phyloP scores from a whole-genome alignment of 2,797 vertebrate genomes.

The Brachymystax lenok region DNA sequence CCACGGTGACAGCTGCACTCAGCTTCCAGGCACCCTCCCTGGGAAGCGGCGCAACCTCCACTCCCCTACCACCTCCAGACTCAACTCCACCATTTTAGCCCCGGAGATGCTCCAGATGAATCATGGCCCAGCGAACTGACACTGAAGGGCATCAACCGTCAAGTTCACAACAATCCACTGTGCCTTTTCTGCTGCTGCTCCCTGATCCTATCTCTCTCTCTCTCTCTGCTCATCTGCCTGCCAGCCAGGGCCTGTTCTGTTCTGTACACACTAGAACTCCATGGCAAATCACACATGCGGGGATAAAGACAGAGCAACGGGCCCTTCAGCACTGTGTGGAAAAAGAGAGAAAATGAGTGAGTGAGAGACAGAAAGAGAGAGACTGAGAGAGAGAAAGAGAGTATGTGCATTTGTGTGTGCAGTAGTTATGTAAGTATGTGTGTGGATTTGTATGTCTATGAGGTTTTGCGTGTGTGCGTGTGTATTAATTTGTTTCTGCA shows the following conservation, averaged over 20 bases:
- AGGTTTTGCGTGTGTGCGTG: background rate
- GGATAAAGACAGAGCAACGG: background rate
- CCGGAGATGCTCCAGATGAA: constrained; percentile 66
- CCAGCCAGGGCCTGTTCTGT: constrained; percentile 26
- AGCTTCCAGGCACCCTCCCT: constrained; percentile 79
- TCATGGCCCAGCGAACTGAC: constrained; percentile 65
- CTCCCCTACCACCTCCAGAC: constrained; percentile 56
- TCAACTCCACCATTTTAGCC: constrained; percentile 60
- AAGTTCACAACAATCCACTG: constrained; percentile 53
- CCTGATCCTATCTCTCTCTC: background rate
- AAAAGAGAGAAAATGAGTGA: background rate
- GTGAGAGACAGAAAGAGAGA: background rate
- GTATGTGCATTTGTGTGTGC: background rate
- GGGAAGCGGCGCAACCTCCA: constrained; percentile 69
- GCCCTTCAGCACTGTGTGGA: constrained; percentile 13
- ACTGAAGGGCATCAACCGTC: constrained; percentile 64
- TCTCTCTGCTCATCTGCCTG: constrained; percentile 50
- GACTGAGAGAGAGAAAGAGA: background rate
- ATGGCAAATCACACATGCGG: background rate
- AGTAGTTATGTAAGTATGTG: background rate
- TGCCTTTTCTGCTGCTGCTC: constrained; percentile 33
- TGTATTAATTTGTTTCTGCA: constrained; percentile 6
- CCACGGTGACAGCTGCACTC: constrained; percentile 73
- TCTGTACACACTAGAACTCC: constrained; percentile 1
- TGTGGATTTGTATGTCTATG: background rate